Base-by-base conservation (phyloP, 2,113 vertebrate species). In the Dendrocopos noguchii region DNA sequence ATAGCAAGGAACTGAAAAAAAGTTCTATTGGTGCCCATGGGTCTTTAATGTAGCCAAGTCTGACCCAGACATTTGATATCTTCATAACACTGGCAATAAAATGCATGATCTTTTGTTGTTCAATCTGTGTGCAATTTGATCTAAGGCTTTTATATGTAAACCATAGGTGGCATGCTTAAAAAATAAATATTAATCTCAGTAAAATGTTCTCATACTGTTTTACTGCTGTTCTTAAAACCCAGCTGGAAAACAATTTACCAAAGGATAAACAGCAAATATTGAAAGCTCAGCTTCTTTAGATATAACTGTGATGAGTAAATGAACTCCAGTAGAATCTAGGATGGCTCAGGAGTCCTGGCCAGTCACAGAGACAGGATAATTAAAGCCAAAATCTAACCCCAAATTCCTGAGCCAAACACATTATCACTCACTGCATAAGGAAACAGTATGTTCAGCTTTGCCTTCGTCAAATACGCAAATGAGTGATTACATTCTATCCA, bases 31-130 rank as follows among this genome's bases (percentile, higher is more conserved):
- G 15, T 95, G 72, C 44, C 72, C 72, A 61, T 12, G 56, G 82
- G 77, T 87, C 87, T 82, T 94, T 78, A 94, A 95, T 39, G 22
- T 73, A 66, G 71, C 60, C 86, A 82, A 93, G 80, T 84, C 67
- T 96, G 71, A 96, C 86, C 74, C 70, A 92, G 80, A 84, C 60
- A 83, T 79, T 96, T 91, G 96, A 92, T 97, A 97, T 95, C 96
- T 96, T 95, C 29, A 4, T 93, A 97, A 87, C 66, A 95, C 42
- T 56, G 77, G 73, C 57, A 95, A 94, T 91, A 86, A 93, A 87
- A 77, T 74, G 66, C 67, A 94, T 72, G 90, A 90, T 86, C 39
- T 90, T 70, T 84, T 6, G 68, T 86, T 80, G 46, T 90, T 78
- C 53, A 91, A 79, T 78, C 66, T 55, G 53, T 3, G 2, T 88